phyloP scores from a whole-genome alignment of 2,888 invertebrate species.

The Diarsia dahlii region DNA sequence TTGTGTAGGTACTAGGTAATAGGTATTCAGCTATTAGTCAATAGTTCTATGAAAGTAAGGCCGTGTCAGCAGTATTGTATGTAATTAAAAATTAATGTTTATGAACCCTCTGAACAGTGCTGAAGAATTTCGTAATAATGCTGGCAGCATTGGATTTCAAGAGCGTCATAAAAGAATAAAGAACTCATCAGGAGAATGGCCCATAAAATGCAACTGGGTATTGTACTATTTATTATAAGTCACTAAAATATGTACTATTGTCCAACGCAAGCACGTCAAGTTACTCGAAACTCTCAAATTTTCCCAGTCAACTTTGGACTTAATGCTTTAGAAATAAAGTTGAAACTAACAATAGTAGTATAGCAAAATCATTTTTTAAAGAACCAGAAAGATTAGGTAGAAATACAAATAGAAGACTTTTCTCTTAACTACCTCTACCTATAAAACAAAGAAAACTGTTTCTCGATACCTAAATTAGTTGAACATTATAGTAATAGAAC shows the following conservation, averaged over 20 bases:
- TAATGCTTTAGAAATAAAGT: too few relatives aligned
- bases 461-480: neutral
- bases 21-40: constrained; percentile 12
- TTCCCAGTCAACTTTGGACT: too few relatives aligned
- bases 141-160: neutral
- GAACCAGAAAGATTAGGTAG: neutral
- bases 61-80: neutral
- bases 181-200: neutral
- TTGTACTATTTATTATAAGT: neutral
- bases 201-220: neutral
- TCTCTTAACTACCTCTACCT: neutral
- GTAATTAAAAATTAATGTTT: constrained; percentile 15
- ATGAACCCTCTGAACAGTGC: neutral
- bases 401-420: neutral
- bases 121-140: neutral
- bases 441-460: neutral
- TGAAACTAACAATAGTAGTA: neutral
- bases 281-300: too few relatives aligned
- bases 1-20: constrained; percentile 25
- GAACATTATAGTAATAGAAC: neutral
- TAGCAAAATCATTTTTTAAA: neutral
- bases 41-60: constrained; percentile 16
- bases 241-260: too few relatives aligned
- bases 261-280: too few relatives aligned
- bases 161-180: neutral